phyloP scores from a whole-genome alignment of 2,797 vertebrate species.

The Spinus pinus region DNA sequence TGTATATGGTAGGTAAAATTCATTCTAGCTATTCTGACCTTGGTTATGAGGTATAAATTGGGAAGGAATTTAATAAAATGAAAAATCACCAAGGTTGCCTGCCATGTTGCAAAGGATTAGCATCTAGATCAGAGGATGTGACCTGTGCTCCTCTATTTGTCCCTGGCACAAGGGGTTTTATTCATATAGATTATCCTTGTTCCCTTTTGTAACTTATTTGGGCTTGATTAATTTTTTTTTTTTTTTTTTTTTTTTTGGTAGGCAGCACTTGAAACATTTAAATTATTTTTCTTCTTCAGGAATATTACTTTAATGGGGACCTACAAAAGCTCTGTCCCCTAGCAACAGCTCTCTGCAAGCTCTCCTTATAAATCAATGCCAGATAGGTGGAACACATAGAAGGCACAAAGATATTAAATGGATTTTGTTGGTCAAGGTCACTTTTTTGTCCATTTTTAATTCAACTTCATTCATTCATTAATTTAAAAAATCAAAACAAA shows the following conservation, averaged over 20 bases:
- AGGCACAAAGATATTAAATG: neutral
- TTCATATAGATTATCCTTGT: neutral
- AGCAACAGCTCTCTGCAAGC: constrained; percentile 51
- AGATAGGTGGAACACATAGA: neutral
- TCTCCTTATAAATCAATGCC: constrained; percentile 34
- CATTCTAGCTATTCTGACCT: neutral
- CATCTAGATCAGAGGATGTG: neutral
- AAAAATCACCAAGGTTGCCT: neutral
- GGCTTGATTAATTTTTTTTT: neutral
- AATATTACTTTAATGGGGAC: constrained; percentile 5
- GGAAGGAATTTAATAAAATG: neutral
- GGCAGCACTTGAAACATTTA: constrained; percentile 8
- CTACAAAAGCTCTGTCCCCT: constrained; percentile 47
- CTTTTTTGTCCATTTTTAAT: neutral
- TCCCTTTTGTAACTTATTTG: neutral
- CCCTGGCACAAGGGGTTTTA: neutral
- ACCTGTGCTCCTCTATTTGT: neutral
- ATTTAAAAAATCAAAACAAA: neutral
- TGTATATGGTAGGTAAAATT: neutral
- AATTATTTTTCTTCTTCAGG: constrained; percentile 28
- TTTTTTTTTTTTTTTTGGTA: neutral
- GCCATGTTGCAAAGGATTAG: neutral
- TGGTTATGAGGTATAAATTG: neutral
- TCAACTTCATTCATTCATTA: neutral
- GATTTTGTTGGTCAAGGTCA: neutral